Base-by-base conservation (phyloP, 2,797 vertebrate genomes). In the Tangara arthus region DNA sequence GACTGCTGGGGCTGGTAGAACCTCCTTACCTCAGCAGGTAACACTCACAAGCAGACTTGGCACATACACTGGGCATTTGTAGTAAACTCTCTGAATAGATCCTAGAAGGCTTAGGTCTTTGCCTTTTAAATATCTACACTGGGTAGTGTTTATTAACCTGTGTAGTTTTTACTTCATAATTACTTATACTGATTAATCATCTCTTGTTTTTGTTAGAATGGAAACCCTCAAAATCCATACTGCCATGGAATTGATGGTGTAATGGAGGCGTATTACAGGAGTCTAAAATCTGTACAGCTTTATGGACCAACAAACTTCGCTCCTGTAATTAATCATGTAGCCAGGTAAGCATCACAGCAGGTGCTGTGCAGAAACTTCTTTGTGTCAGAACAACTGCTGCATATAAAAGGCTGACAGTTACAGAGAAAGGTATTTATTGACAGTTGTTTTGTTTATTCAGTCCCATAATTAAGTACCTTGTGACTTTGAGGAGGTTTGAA, bases 261-360 rank as follows among this genome's bases (percentile, higher is more conserved):
- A 61, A 99, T 99, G 99, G 99, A 99, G 79, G 99, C 99, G 4
- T 99, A 99, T 90, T 99, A 99, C 82, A 98, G 98, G 97, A 99
- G 99, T 94, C 98, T 99, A 81, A 99, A 99, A 96, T 99, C 98
- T 27, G 99, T 99, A 26, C 99, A 99, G 88, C 98, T 99, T 42
- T 99, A 99, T n/a, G 99, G 99, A 70, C 99, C 99, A 76, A 99
- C 99, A 75, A 99, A 99, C 97, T 99, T 99, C 96, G 99, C 99
- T 57, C 99, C 99, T 21, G 98, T 99, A 83, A 98, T 99, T 96
- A 99, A 99, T 97, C 99, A 99, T 9, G 99, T 99, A 90, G 99
- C 99, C 95, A 99, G 98, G 98, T 99, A 97, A 97, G 97, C 57
- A 34, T 71, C 44, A n/a, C 72, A 57, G 22, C 30, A 68, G 26